These are phyloP conservation scores for Lepidurus apus DNA, from an alignment of 1,140 invertebrate genomes.

Conservation along the genomic window DNA sequence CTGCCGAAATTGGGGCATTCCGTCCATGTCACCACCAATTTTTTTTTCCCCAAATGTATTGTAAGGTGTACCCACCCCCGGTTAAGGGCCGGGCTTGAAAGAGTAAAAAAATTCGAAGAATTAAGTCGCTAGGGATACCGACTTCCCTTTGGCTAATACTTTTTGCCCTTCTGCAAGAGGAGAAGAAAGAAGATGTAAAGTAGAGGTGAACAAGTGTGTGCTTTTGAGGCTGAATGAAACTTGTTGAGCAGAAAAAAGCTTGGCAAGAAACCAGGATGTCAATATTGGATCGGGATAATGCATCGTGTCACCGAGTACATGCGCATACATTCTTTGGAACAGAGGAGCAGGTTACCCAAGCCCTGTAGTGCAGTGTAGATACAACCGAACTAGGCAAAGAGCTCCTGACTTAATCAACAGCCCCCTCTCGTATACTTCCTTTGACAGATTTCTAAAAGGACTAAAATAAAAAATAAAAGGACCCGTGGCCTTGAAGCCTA, in stretches of 20 bases:
- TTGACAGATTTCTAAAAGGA: too few relatives aligned
- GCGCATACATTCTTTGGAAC: background rate
- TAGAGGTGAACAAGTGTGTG: background rate
- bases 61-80: too few relatives aligned
- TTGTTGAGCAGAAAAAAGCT: background rate
- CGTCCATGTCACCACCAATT: background rate
- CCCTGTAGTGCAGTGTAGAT: too few relatives aligned
- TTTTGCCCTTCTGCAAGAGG: background rate
- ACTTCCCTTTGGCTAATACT: too few relatives aligned
- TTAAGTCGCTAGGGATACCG: too few relatives aligned
- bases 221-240: background rate
- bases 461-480: too few relatives aligned
- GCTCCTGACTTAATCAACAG: too few relatives aligned
- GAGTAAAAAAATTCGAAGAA: background rate
- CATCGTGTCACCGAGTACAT: background rate
- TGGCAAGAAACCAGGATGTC: background rate
- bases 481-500: too few relatives aligned
- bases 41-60: too few relatives aligned
- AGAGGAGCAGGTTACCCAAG: background rate
- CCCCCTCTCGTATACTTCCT: too few relatives aligned
- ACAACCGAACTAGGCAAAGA: too few relatives aligned
- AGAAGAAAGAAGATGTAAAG: background rate
- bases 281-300: slow-evolving; percentile 6
- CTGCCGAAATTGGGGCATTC: background rate
- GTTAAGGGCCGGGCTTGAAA: background rate